phyloP scores from a whole-genome alignment of 2,888 invertebrate genomes.

The Matsumyia berberina region DNA sequence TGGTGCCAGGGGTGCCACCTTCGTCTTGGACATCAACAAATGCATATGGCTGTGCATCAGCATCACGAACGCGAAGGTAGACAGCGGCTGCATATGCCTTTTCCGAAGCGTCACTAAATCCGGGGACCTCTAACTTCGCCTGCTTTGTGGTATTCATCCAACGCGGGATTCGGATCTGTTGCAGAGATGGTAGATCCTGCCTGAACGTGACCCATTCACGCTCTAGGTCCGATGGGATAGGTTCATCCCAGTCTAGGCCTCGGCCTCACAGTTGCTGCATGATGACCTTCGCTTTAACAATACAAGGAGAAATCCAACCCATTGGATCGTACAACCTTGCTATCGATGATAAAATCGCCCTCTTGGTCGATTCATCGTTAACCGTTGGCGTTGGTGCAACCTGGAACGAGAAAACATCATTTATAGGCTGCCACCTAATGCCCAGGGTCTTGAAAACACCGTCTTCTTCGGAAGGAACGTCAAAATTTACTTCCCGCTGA shows the following conservation, averaged over 20 bases:
- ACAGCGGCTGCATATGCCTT: background rate
- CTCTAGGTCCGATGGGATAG: background rate
- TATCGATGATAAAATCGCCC: background rate
- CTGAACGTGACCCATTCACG: background rate
- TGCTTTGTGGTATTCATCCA: background rate
- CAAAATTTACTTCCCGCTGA: no score
- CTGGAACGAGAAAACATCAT: no score
- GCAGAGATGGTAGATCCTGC: background rate
- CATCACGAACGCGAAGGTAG: background rate
- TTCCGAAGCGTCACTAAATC: conserved; percentile 4
- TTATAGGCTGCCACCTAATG: no score
- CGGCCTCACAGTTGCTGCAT: background rate
- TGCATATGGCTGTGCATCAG: background rate
- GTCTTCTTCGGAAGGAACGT: no score
- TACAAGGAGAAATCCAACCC: background rate
- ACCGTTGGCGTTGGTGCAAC: no score
- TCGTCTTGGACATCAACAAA: background rate
- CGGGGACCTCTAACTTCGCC: background rate
- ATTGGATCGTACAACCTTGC: background rate
- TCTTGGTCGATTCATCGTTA: no score
- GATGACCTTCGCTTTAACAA: background rate
- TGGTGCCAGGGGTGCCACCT: no score
- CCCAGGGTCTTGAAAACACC: no score
- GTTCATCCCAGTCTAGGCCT: background rate
- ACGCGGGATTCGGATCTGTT: background rate